Conservation (phyloP, 2,797 vertebrate species). For the Microctenopoma stevenorrisi region DNA sequence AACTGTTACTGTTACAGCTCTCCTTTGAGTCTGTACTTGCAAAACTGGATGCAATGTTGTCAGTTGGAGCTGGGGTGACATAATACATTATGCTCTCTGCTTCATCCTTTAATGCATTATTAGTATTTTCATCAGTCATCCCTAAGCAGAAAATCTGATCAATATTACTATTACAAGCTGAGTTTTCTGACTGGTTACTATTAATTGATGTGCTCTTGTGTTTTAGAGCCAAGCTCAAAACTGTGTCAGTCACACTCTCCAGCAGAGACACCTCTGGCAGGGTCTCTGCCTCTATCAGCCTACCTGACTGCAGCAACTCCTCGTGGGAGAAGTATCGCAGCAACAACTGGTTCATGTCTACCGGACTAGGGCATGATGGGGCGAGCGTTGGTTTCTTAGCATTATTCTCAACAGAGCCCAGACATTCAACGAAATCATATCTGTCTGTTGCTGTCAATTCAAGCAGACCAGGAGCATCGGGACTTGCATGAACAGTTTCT, state of each 20-base stretch:
- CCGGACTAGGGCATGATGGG: constrained; percentile 25
- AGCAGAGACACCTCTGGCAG: constrained; percentile 87
- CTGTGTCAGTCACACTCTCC: constrained; percentile 82
- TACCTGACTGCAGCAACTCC: constrained; percentile 72
- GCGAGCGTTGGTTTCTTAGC: constrained; percentile 11
- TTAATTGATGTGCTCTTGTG: constrained; percentile 14
- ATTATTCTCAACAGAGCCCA: constrained; percentile 6
- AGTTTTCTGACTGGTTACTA: constrained; percentile 14
- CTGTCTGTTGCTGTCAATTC: constrained; percentile 16
- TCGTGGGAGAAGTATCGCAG: constrained; percentile 83
- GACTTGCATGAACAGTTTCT: constrained; percentile 50
- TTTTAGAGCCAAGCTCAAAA: constrained; percentile 53
- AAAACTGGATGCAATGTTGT: constrained; percentile 30
- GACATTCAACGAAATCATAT: constrained; percentile 4
- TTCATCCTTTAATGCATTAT: constrained; percentile 16
- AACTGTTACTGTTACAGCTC: constrained; percentile 4
- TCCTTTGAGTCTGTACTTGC: constrained; percentile 29
- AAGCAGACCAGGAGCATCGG: constrained; percentile 28
- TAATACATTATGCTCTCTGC: constrained; percentile 13
- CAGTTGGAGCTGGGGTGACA: constrained; percentile 11
- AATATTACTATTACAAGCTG: constrained; percentile 3
- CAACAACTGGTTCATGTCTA: constrained; percentile 80
- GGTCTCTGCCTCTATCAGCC: constrained; percentile 87
- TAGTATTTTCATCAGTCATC: constrained; percentile 13
- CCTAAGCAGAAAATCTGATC: constrained; percentile 15